Evolutionary conservation across 37 sponge, comb jelly and placozoan species (phyloP), one percentile per base, ranked within the genome.

Genomic region (Beroe forskalii): DNA sequence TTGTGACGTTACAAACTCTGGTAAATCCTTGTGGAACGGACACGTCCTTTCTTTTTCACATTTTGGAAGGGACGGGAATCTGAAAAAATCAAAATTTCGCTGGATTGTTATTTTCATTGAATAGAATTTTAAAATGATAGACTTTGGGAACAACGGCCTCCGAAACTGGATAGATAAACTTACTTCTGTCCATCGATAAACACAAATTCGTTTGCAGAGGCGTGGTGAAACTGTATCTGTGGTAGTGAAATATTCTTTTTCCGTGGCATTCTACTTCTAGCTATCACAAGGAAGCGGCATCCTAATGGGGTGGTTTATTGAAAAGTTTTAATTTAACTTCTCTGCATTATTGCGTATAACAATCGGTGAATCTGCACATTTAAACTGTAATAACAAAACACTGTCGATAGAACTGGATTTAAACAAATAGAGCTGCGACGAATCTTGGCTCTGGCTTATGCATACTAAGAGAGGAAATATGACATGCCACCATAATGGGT

Each of bases 1-100:
- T 24, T 80, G 86, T n/a, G 86, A 80, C 0, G 86, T 80, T 17
- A 80, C 35, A 30, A 80, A 80, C 86, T 80, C 86, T 80, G 86
- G 86, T 80, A 80, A 24, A 80, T 80, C 55, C 28, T 80, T 80
- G 86, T 80, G 86, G 30, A 80, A 80, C 4, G 55, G n/a, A 25
- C 86, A 80, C n/a, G 86, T 80, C 55, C 86, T 41, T 24, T 30
- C 86, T 3, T 38, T 35, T 23, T 80, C 86, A 27, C 30, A 23
- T 42, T 80, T 80, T 0, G 86, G 86, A 3, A 80, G 24, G 48
- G 86, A 80, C 1, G 86, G 86, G 22, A 80, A 80, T 48, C 86
- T 80, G 66, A n/a, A n/a, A n/a, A n/a, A n/a, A n/a, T n/a, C n/a
- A n/a, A n/a, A n/a, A n/a, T n/a, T n/a, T n/a, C n/a, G n/a, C n/a